Base-by-base conservation (phyloP, 2,888 invertebrate species). In the Steinernema hermaphroditum region DNA sequence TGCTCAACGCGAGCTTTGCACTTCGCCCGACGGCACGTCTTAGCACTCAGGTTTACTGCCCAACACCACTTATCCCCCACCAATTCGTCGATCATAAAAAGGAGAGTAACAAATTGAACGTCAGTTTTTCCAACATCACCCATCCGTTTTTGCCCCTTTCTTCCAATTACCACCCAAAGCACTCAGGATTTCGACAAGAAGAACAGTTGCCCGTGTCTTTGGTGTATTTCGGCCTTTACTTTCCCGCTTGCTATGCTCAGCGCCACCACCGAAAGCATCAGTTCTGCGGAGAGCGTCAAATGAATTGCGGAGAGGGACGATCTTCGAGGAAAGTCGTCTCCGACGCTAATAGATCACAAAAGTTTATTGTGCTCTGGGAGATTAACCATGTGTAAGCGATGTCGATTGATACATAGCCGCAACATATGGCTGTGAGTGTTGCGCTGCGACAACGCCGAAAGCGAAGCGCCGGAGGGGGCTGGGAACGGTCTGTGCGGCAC, bases 61-160 rank as follows among this genome's bases (percentile, higher is more conserved):
- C 54, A 54, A 27, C 54, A 2, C 29, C 62, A 62, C 62, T 62
- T 62, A 34, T 27, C 27, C 62, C 62, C 62, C 27, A 32, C 32
- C 62, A 62, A 62, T 62, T 62, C 62, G 62, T 62, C 62, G 62
- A 62, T 62, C 62, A 62, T 62, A 62, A 62, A 62, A 62, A 62
- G 32, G 32, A 32, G 62, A 62, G 62, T 62, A 62, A 62, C 62
- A 62, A 62, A 62, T 62, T 62, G 62, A 62, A 62, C 27, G 62
- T 32, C 62, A 62, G 16, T 62, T 62, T 34, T 62, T 32, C 32
- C 14, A 32, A 62, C 62, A 32, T 29, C 16, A 1, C 32, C 29
- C 62, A 62, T 62, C 62, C 62, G 62, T 62, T 62, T 62, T 62
- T 62, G 62, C 32, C 62, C 27, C 24, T 62, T 62, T 34, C 62